Evolutionary conservation across 2,888 invertebrate species (phyloP).

Genomic region (Nycteola revayana): DNA sequence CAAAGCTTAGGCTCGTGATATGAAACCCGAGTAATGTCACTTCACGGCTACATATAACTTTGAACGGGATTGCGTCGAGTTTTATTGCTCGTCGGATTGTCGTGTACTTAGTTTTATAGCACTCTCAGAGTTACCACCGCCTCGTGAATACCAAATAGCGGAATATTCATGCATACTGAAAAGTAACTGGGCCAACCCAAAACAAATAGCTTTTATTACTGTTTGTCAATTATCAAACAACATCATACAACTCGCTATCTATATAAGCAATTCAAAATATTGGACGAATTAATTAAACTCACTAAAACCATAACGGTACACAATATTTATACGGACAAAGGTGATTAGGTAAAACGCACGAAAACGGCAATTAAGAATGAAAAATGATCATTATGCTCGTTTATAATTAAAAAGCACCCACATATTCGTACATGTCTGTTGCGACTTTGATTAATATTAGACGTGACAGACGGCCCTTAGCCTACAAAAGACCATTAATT

Average conservation of each 20-base stretch:
- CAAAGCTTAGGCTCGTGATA: constrained; percentile 69
- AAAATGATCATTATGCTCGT: constrained; percentile 74
- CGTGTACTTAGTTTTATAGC: constrained; percentile 77
- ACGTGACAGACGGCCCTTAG: constrained; percentile 62
- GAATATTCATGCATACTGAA: constrained; percentile 72
- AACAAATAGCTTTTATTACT: constrained; percentile 51
- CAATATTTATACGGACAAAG: constrained; percentile 57
- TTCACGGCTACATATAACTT: constrained; percentile 39
- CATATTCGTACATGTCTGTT: constrained; percentile 51
- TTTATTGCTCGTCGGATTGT: constrained; percentile 73
- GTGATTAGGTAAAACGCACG: constrained; percentile 71
- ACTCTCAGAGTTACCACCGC: constrained; percentile 55
- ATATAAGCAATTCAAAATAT: constrained; percentile 18
- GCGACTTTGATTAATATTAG: constrained; percentile 75
- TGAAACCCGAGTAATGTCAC: constrained; percentile 75
- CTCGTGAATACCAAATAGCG: constrained; percentile 58
- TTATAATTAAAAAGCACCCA: constrained; percentile 76
- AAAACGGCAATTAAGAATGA: constrained; percentile 77
- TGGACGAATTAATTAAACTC: constrained; percentile 34
- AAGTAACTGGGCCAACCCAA: constrained; percentile 42
- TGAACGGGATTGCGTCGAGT: constrained; percentile 44
- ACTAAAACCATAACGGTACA: constrained; percentile 33
- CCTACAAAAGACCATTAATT: constrained; percentile 42
- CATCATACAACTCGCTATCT: constrained; percentile 12
- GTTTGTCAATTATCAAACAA: constrained; percentile 43